A percentile compares a stretch with the other conserved stretches of the same genome.
These are phyloP conservation scores for Forbesichthys papilliferus DNA, from an alignment of 2,113 vertebrate species.

Conservation along the genomic window DNA sequence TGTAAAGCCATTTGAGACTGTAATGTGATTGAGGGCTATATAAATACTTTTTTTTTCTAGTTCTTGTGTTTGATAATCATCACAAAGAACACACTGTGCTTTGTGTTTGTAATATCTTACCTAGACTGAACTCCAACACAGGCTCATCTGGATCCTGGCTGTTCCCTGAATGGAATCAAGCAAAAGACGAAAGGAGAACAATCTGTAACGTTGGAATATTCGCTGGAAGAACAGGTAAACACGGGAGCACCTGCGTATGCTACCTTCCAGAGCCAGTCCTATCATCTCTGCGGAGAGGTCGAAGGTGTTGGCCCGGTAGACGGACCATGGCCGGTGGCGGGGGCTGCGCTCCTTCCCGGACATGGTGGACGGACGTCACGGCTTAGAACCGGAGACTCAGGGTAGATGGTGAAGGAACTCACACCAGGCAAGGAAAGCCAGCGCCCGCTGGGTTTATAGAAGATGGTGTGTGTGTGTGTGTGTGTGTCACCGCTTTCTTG, in stretches of 20 bases:
- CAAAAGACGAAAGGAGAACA: not conserved
- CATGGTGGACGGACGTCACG: conserved; percentile 81
- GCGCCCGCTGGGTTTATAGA: not conserved
- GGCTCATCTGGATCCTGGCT: conserved; percentile 97
- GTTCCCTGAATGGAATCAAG: conserved; percentile 79
- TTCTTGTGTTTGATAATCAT: conserved; percentile 5
- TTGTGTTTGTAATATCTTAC: conserved; percentile 60
- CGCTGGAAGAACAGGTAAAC: conserved; percentile 29
- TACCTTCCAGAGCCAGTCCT: conserved; percentile 90
- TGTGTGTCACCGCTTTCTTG: not conserved
- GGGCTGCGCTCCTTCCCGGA: conserved; percentile 92
- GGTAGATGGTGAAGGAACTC: not conserved
- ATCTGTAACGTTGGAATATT: conserved; percentile 16
- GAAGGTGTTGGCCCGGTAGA: conserved; percentile 92
- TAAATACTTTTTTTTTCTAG: conserved; percentile 5
- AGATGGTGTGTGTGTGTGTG: not conserved
- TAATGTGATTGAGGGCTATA: no score
- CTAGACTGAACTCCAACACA: conserved; percentile 96
- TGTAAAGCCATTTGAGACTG: no score
- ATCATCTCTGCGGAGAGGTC: conserved; percentile 94
- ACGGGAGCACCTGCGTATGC: conserved; percentile 37
- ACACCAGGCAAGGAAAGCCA: not conserved
- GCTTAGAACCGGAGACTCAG: not conserved
- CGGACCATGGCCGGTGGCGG: conserved; percentile 88
- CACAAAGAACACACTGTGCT: not conserved